phyloP scores from a whole-genome alignment of 2,797 vertebrate species.

The Myripristis murdjan region DNA sequence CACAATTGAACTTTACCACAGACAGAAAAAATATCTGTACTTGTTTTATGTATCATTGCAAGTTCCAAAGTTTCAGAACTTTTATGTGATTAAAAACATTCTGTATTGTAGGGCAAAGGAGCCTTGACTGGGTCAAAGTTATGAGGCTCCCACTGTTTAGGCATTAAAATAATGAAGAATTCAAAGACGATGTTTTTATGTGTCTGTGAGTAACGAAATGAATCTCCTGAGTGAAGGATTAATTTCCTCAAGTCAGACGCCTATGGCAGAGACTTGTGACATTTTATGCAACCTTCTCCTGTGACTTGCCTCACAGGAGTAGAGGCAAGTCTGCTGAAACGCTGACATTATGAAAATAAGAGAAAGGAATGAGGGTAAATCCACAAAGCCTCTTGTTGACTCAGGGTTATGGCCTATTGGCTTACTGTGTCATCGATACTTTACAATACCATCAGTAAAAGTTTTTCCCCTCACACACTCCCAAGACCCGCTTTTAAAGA shows the following conservation, averaged over 20 bases:
- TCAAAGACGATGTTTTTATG: conserved; percentile 10
- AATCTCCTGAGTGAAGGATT: conserved; percentile 9
- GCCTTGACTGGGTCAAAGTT: conserved; percentile 7
- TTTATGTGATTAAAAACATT: conserved; percentile 63
- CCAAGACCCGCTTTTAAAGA: conserved; percentile 27
- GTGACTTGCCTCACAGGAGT: no score
- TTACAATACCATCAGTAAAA: conserved; percentile 29
- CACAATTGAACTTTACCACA: no score
- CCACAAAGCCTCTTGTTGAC: conserved; percentile 35
- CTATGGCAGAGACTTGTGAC: background rate
- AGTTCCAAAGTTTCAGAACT: conserved; percentile 55
- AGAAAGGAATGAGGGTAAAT: conserved; percentile 44
- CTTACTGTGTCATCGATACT: conserved; percentile 40
- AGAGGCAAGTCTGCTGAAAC: conserved; percentile 1
- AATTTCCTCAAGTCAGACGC: background rate
- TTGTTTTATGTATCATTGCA: conserved; percentile 45
- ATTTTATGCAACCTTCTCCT: background rate
- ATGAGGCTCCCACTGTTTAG: conserved; percentile 11
- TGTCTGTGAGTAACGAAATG: conserved; percentile 22
- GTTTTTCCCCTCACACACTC: conserved; percentile 26
- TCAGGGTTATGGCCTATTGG: conserved; percentile 27
- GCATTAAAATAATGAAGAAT: background rate
- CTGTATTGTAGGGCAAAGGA: conserved; percentile 31
- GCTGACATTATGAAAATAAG: conserved; percentile 36
- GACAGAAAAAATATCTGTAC: no score